A percentile compares a stretch with the other conserved stretches of the same genome.
Conservation (phyloP, 2,113 vertebrate genomes). For the Maylandia zebra region DNA sequence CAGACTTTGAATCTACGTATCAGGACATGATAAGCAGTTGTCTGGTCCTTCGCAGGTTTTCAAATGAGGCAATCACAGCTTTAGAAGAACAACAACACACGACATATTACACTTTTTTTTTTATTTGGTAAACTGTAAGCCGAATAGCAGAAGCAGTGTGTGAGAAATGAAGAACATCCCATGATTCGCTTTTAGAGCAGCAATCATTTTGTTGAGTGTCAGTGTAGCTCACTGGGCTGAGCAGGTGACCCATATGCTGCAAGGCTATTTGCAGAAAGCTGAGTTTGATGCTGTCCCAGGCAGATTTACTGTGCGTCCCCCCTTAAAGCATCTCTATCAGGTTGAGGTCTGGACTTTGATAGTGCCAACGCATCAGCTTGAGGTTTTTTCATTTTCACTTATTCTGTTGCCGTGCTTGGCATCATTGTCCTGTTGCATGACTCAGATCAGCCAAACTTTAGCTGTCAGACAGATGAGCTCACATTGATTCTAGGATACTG, state of each 20-base stretch:
- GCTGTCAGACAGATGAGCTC: background rate
- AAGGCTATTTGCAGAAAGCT: background rate
- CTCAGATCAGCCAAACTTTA: background rate
- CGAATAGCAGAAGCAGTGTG: accelerated
- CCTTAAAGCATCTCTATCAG: background rate
- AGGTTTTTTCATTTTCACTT: background rate
- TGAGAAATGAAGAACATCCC: background rate
- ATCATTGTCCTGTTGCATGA: background rate
- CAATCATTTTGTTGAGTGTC: background rate
- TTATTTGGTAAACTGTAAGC: accelerated
- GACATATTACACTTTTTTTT: accelerated
- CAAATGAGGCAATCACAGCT: background rate
- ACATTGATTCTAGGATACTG: background rate
- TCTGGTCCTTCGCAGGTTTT: accelerated
- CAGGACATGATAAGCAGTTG: background rate
- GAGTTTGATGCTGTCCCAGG: background rate
- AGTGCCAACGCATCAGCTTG: background rate
- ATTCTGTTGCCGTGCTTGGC: background rate
- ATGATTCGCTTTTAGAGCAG: background rate
- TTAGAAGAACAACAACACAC: background rate
- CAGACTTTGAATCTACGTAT: background rate
- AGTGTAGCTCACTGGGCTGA: background rate
- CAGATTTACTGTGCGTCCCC: background rate
- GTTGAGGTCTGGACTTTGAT: background rate
- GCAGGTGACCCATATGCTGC: background rate